Evolutionary conservation across 2,888 invertebrate species (phyloP).

Genomic region (Phymatocera aterrima): DNA sequence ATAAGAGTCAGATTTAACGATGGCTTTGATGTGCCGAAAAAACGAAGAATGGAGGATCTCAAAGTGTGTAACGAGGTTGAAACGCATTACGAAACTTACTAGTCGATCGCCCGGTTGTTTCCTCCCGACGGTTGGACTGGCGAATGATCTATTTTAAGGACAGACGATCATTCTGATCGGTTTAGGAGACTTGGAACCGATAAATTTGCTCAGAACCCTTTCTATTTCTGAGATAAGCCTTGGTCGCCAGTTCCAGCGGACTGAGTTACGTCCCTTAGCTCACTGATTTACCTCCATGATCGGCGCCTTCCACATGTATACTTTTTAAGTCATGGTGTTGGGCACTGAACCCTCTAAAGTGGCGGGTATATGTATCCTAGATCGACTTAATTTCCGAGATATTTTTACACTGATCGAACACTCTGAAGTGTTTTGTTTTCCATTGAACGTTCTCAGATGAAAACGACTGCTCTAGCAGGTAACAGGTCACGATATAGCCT

Average conservation of each 20-base stretch:
- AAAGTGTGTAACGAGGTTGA: not conserved
- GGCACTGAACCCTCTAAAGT: not conserved
- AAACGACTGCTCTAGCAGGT: slow-evolving; percentile 19
- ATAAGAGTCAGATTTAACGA: not conserved
- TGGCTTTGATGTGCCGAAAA: not conserved
- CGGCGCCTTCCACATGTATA: not conserved
- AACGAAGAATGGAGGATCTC: not conserved
- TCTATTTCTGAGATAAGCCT: slow-evolving; percentile 45
- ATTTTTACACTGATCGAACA: slow-evolving; percentile 18
- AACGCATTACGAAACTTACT: not conserved
- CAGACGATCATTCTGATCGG: slow-evolving; percentile 27
- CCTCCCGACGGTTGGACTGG: not conserved
- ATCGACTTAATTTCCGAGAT: not conserved
- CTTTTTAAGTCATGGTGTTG: not conserved
- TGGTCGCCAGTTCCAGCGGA: not conserved
- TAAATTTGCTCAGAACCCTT: slow-evolving; percentile 38
- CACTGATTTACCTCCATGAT: slow-evolving; percentile 5
- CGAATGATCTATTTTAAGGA: slow-evolving; percentile 14
- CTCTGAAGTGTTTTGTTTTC: not conserved
- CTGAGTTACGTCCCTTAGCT: slow-evolving; percentile 17
- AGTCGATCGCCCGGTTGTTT: not conserved
- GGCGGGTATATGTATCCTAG: not conserved
- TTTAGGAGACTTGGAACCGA: slow-evolving; percentile 31
- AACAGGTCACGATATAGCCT: not conserved
- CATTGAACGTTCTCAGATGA: not conserved